Evolutionary conservation across 1,140 invertebrate genomes (phyloP).

Genomic region (Wasmannia auropunctata): DNA sequence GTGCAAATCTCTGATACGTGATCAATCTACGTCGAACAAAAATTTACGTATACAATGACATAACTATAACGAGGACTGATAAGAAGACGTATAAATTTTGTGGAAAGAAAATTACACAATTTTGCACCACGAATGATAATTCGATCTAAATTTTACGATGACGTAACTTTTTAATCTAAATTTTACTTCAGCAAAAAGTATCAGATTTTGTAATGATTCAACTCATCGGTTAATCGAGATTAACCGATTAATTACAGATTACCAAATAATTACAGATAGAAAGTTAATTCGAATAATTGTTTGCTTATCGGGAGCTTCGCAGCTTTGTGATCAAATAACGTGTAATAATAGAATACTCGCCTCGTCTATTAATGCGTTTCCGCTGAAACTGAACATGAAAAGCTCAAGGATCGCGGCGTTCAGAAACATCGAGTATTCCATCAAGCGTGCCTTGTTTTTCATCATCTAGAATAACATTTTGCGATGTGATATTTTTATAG

Average conservation of each 20-base stretch:
- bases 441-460: slow-evolving; percentile 63
- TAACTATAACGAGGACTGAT: background rate
- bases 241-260: background rate
- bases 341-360: slow-evolving; percentile 52
- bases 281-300: background rate
- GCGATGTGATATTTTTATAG: slow-evolving; percentile 12
- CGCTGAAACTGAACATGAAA: slow-evolving; percentile 79
- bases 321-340: background rate
- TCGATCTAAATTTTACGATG: background rate
- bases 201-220: background rate
- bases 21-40: background rate
- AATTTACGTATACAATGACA: background rate
- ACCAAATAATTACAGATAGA: background rate
- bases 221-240: background rate
- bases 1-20: background rate
- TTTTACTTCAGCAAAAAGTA: background rate
- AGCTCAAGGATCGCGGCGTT: slow-evolving; percentile 76
- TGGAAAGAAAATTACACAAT: background rate
- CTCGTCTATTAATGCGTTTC: slow-evolving; percentile 73
- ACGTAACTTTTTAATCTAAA: too few relatives aligned
- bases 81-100: background rate
- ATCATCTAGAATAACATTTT: slow-evolving; percentile 71
- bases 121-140: background rate
- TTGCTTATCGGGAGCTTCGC: background rate
- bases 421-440: slow-evolving; percentile 70